Conservation (phyloP, 30 jellyfish, hydroid and myxozoan genomes). For the Hydra vulgaris region DNA sequence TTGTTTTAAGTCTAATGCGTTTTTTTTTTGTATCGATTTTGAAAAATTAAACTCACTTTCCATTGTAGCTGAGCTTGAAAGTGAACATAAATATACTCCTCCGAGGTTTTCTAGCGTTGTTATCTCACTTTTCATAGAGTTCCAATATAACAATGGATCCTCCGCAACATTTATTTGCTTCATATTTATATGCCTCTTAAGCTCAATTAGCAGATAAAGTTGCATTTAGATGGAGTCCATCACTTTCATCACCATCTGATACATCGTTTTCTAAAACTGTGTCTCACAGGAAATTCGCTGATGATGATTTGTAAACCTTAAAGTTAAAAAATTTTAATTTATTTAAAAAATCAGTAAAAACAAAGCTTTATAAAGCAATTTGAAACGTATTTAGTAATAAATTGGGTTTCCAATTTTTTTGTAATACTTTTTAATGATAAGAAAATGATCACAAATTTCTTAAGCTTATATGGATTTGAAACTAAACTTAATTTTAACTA, state of each 20-base stretch:
- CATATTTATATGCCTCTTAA: background rate
- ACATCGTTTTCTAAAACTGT: background rate
- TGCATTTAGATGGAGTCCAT: background rate
- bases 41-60: conserved; percentile 35
- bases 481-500: too few relatives aligned
- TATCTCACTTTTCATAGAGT: background rate
- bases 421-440: too few relatives aligned
- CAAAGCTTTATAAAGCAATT: too few relatives aligned
- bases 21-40: background rate
- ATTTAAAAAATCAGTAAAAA: conserved; percentile 15
- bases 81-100: conserved; percentile 61
- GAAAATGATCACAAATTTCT: too few relatives aligned
- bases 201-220: background rate
- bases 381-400: too few relatives aligned
- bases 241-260: background rate
- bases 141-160: background rate
- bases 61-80: conserved; percentile 43
- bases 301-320: too few relatives aligned
- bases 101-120: conserved; percentile 68
- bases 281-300: background rate
- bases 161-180: background rate
- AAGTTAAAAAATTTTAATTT: background rate
- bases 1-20: background rate
- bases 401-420: too few relatives aligned
- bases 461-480: too few relatives aligned